These are phyloP conservation scores for Poeciliopsis gracilis DNA, from an alignment of 2,797 vertebrate species.

Conservation along the genomic window DNA sequence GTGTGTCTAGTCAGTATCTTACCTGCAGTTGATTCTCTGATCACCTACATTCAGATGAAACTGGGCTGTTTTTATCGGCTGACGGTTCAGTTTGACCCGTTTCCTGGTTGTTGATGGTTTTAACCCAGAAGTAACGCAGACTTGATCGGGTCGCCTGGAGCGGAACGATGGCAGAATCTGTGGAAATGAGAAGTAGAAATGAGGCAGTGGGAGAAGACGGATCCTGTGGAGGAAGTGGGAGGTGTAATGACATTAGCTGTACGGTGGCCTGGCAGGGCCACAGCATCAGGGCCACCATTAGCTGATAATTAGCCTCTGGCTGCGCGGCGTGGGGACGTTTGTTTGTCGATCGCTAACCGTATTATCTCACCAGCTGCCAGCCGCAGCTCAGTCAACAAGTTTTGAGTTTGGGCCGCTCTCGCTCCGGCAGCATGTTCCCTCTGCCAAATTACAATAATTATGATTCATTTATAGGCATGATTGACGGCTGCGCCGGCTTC, in stretches of 20 bases:
- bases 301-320: constrained; percentile 59
- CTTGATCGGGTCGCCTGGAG: background rate
- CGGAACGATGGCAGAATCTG: background rate
- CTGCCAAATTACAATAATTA: constrained; percentile 72
- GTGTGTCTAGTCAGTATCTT: background rate
- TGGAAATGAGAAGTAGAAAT: constrained; percentile 3
- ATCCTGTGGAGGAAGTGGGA: constrained; percentile 44
- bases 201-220: background rate
- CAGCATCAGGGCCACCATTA: constrained; percentile 64
- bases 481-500: constrained; percentile 51
- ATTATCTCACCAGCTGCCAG: constrained; percentile 54
- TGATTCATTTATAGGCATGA: constrained; percentile 68
- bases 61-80: background rate
- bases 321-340: constrained; percentile 45
- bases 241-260: constrained; percentile 53
- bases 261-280: constrained; percentile 65
- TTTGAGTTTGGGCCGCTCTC: constrained; percentile 49
- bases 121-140: background rate
- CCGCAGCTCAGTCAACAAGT: constrained; percentile 57
- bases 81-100: background rate
- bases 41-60: background rate
- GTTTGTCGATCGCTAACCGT: constrained; percentile 60
- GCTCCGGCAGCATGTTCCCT: constrained; percentile 45
- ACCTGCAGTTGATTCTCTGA: background rate
- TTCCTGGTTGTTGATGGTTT: background rate